Evolutionary conservation across 2,797 vertebrate species (phyloP).

Genomic region (Acanthurus leucopareius): DNA sequence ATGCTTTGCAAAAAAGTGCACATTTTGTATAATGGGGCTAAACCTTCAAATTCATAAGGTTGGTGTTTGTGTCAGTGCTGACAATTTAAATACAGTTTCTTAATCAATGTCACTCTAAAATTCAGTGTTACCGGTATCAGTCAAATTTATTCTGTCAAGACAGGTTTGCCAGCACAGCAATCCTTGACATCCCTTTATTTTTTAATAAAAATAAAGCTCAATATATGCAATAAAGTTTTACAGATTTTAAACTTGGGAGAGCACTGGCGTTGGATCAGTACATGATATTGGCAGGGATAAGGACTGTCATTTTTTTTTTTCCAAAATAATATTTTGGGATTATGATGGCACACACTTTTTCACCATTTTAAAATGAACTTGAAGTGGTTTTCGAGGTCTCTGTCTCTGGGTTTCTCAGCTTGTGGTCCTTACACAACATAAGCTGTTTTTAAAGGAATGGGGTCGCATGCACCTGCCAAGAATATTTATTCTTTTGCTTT

Average conservation of each 20-base stretch:
- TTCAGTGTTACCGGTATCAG: not conserved
- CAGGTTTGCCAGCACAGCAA: not conserved
- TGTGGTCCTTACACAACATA: not conserved
- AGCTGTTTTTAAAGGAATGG: constrained; percentile 6
- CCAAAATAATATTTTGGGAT: too few relatives aligned
- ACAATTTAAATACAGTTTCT: not conserved
- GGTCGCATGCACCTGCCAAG: not conserved
- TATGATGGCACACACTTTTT: too few relatives aligned
- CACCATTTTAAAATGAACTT: too few relatives aligned
- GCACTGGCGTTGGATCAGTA: too few relatives aligned
- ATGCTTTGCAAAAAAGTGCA: not conserved
- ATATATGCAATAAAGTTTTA: too few relatives aligned
- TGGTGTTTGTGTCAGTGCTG: not conserved
- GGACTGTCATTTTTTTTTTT: too few relatives aligned
- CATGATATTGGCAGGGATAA: too few relatives aligned
- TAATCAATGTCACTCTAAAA: not conserved
- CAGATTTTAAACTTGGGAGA: too few relatives aligned
- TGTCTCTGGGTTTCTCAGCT: too few relatives aligned
- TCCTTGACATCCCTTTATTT: not conserved
- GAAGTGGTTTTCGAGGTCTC: too few relatives aligned
- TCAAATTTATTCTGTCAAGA: not conserved
- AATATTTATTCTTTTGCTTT: constrained; percentile 44
- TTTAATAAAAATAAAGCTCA: too few relatives aligned
- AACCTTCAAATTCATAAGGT: not conserved
- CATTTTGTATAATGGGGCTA: not conserved